Evolutionary conservation across 2,888 invertebrate genomes (phyloP).

Genomic region (Drosophila paracracens): DNA sequence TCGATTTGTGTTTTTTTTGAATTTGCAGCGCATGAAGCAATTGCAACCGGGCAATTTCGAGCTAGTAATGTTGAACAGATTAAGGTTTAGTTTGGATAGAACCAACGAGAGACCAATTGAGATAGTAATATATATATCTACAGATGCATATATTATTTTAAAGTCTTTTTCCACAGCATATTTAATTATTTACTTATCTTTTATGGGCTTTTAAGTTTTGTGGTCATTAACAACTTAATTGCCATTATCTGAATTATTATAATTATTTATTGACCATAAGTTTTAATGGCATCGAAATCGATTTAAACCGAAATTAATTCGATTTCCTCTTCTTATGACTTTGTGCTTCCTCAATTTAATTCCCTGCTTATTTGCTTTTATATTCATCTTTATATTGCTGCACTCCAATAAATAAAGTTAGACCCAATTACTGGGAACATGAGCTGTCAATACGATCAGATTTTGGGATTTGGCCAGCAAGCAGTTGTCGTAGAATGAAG

Average conservation of each 20-base stretch:
- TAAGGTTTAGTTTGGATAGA: no score
- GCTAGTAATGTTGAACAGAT: not conserved
- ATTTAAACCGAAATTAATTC: not conserved
- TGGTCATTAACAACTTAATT: not conserved
- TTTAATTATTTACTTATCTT: not conserved
- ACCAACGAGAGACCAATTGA: not conserved
- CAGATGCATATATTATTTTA: no score
- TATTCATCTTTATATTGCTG: not conserved
- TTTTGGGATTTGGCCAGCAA: not conserved
- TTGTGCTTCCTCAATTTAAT: not conserved
- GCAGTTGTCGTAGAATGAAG: not conserved
- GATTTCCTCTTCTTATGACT: not conserved
- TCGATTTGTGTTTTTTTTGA: conserved; percentile 19
- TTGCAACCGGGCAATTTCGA: conserved; percentile 10
- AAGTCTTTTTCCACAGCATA: not conserved
- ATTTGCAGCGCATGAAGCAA: conserved; percentile 50
- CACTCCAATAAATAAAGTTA: not conserved
- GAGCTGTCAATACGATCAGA: conserved; percentile 62
- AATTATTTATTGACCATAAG: not conserved
- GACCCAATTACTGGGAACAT: not conserved
- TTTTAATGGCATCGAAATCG: not conserved
- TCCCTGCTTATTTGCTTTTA: not conserved
- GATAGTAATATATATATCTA: not conserved
- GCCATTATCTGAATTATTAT: not conserved
- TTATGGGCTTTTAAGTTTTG: not conserved